Conservation (phyloP, 2,888 invertebrate genomes). For the Spodoptera picta region DNA sequence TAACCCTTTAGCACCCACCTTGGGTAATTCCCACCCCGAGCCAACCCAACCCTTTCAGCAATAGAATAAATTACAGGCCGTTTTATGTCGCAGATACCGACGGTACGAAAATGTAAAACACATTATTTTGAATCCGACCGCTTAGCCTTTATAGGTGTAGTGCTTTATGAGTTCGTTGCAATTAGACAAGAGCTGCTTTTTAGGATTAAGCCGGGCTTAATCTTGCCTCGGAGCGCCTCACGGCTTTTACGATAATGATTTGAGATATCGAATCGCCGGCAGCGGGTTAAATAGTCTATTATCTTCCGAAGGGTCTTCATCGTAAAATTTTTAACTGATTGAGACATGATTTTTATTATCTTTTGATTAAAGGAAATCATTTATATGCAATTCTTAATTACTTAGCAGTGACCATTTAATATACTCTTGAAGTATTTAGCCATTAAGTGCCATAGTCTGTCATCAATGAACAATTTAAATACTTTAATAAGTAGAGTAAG, state of each 20-base stretch:
- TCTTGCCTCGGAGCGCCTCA: slow-evolving; percentile 66
- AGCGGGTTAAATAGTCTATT: slow-evolving; percentile 46
- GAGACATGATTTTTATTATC: slow-evolving; percentile 24
- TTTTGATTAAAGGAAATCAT: slow-evolving; percentile 1
- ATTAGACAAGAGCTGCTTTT: slow-evolving; percentile 85
- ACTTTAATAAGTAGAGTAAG: slow-evolving; percentile 49
- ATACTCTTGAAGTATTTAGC: not conserved
- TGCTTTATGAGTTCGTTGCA: slow-evolving; percentile 84
- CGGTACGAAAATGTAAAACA: slow-evolving; percentile 87
- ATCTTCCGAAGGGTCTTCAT: slow-evolving; percentile 39
- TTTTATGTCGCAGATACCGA: slow-evolving; percentile 88
- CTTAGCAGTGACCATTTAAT: not conserved
- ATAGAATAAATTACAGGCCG: slow-evolving; percentile 89
- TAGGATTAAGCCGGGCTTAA: slow-evolving; percentile 78
- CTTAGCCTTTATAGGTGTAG: slow-evolving; percentile 87
- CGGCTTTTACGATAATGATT: slow-evolving; percentile 78
- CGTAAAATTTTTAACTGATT: slow-evolving; percentile 25
- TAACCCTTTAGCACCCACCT: slow-evolving; percentile 89
- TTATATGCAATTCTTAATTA: not conserved
- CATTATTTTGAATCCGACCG: slow-evolving; percentile 88
- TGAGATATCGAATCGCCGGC: slow-evolving; percentile 69
- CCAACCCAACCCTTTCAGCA: slow-evolving; percentile 88
- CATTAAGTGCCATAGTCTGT: not conserved
- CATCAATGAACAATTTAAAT: slow-evolving; percentile 18
- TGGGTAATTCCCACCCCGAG: slow-evolving; percentile 88